Evolutionary conservation across 2,888 invertebrate species (phyloP), one percentile per base, ranked within the genome.

Genomic region (Vandiemenella viatica): DNA sequence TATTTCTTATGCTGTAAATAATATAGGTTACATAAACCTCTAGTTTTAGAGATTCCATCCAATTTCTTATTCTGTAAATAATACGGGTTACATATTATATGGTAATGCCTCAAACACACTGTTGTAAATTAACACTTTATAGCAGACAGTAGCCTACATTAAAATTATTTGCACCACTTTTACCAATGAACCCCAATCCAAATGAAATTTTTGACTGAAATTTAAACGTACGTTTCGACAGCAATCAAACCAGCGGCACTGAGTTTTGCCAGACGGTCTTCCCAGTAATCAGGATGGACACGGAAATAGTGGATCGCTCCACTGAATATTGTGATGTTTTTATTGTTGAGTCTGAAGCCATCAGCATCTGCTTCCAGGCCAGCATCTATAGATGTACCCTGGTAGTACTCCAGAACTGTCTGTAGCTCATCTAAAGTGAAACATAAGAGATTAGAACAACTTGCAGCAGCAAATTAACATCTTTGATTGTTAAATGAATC

Each of bases 271-370:
- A 75, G 61, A 16, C 73, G 60, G 58, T 73, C 72, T 48, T 66
- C 56, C 75, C 75, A 75, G 57, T 69, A 66, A 16, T 62, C 59
- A 2, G 66, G 67, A 50, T 69, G 72, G 2, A 73, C 65, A 26
- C 75, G 62, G 58, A 67, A 68, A 58, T 73, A 74, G 58, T 73
- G 74, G 48, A 73, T 65, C 41, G 75, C 71, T 17, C 76, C 77
- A 58, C 68, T 67, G 50, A 66, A 64, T 16, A 73, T 59, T 5
- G 65, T 64, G 16, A 71, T 62, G 45, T 63, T 63, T 52, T 62
- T 64, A 26, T 65, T 63, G 57, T 72, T 72, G 10, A 72, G 59
- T 7, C 62, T 60, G 55, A 69, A 68, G 45, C 62, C 59, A 7
- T 60, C 57, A 23, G 62, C 58, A 15, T 61, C 57, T 4, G 62